Evolutionary conservation across 2,888 invertebrate genomes (phyloP).

Genomic region (Diarsia dahlii): DNA sequence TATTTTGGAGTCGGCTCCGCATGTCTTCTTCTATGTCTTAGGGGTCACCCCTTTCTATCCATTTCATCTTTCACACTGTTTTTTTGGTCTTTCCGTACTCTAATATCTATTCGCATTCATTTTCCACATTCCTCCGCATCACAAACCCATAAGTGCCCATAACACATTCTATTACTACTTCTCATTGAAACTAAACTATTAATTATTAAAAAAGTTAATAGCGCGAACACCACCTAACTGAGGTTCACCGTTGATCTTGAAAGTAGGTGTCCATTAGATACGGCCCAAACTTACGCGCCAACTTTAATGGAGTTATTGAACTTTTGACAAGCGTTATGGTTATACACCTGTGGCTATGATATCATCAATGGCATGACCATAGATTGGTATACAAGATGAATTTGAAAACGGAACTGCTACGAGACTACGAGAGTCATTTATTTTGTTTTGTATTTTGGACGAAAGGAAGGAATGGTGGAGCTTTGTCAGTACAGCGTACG

Average conservation of each 20-base stretch:
- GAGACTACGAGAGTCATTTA: neutral
- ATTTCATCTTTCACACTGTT: neutral
- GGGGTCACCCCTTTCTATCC: neutral
- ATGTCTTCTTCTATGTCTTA: no score
- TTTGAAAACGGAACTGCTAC: constrained; percentile 8
- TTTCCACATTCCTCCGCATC: neutral
- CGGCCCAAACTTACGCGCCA: constrained; percentile 40
- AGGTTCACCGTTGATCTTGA: constrained; percentile 32
- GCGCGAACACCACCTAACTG: constrained; percentile 16
- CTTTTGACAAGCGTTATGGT: constrained; percentile 42
- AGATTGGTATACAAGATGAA: constrained; percentile 5
- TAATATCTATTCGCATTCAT: neutral
- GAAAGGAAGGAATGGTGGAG: no score
- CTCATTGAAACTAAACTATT: constrained; percentile 5
- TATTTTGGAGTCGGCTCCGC: neutral
- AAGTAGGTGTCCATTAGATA: constrained; percentile 27
- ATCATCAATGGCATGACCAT: constrained; percentile 30
- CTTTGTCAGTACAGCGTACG: neutral
- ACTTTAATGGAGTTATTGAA: constrained; percentile 50
- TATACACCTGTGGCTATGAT: constrained; percentile 37
- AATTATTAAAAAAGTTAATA: constrained; percentile 6
- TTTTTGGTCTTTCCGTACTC: neutral
- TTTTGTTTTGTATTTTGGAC: neutral
- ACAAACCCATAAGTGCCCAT: neutral
- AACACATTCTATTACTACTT: neutral